phyloP scores from a whole-genome alignment of 2,888 invertebrate species.

The Drosophila monieri region DNA sequence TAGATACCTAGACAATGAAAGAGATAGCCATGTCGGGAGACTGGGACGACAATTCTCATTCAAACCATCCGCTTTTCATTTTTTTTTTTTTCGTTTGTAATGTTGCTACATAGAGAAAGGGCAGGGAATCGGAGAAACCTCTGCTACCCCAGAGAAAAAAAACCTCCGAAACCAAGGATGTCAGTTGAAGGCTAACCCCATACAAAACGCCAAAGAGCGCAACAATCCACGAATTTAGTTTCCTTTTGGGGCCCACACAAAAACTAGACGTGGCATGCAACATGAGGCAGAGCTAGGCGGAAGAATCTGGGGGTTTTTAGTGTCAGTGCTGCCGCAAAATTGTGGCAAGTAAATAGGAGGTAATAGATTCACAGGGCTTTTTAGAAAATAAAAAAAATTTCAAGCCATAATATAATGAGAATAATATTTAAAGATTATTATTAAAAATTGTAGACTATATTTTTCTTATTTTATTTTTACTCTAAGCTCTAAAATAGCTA shows the following conservation, averaged over 20 bases:
- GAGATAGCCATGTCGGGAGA: slow-evolving; percentile 35
- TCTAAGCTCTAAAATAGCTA: not conserved
- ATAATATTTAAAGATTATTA: no score
- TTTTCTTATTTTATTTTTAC: not conserved
- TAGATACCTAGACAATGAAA: slow-evolving; percentile 8
- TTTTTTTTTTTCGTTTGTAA: slow-evolving; percentile 44
- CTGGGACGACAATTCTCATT: slow-evolving; percentile 64
- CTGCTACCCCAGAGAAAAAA: slow-evolving; percentile 34
- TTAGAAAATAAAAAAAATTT: no score
- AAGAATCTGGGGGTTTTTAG: slow-evolving; percentile 60
- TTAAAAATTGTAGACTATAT: no score
- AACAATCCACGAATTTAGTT: slow-evolving; percentile 78
- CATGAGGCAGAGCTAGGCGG: slow-evolving; percentile 44
- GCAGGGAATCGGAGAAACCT: slow-evolving; percentile 9
- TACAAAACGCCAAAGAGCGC: slow-evolving; percentile 69
- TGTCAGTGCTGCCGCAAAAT: slow-evolving; percentile 5
- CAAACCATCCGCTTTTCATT: slow-evolving; percentile 58
- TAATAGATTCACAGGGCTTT: not conserved
- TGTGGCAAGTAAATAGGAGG: not conserved
- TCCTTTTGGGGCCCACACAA: slow-evolving; percentile 68
- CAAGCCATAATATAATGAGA: no score
- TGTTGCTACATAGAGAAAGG: slow-evolving; percentile 14
- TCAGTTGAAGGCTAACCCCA: slow-evolving; percentile 51
- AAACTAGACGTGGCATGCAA: slow-evolving; percentile 61
- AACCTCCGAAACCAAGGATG: slow-evolving; percentile 44